Base-by-base conservation (phyloP, 2,113 vertebrate species). In the Caranx melampygus region DNA sequence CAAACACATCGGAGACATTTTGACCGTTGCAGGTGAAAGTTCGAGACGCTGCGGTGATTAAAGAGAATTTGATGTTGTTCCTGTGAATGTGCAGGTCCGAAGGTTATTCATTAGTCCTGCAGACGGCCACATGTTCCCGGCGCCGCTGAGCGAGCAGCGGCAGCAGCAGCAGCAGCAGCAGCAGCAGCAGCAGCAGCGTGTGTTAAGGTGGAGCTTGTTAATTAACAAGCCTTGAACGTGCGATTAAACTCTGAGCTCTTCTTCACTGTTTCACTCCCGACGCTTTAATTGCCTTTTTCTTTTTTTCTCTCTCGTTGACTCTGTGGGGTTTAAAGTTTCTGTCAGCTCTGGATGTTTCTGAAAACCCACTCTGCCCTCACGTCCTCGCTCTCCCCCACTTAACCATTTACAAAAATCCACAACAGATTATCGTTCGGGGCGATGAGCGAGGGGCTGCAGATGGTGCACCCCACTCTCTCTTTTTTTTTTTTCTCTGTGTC, bases 371-470 rank as follows among this genome's bases (percentile, higher is more conserved):
- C 40, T 37, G 37, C 57, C 40, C 42, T 55, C 74, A 0, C 11
- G 21, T 45, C n/a, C 55, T 67, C 59, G 34, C 18, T 37, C 75
- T 84, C 72, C 52, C 59, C 81, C 84, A 60, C 62, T 81, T 72
- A 75, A 76, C 75, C 80, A 18, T 74, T 78, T 82, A 82, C 64
- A 85, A 75, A 86, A 81, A 86, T 59, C 82, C 87, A 87, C 87
- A 81, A 35, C 88, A 87, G 85, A 85, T 88, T 83, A 81, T 74
- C 0, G 73, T 88, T 87, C 20, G 76, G 72, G 84, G 84, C 79
- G 18, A 69, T 37, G 52, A 74, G 63, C 20, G 81, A 42, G 78
- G 77, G 72, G 67, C 73, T 84, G 35, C 93, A 94, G 91, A 94
- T 93, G 93, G 92, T 76, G 71, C 2, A 9, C 60, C 73, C 59